Percentiles rank a stretch among this genome's conserved stretches.
Conservation (phyloP, 2,797 vertebrate genomes). For the Poecilia wingei region DNA sequence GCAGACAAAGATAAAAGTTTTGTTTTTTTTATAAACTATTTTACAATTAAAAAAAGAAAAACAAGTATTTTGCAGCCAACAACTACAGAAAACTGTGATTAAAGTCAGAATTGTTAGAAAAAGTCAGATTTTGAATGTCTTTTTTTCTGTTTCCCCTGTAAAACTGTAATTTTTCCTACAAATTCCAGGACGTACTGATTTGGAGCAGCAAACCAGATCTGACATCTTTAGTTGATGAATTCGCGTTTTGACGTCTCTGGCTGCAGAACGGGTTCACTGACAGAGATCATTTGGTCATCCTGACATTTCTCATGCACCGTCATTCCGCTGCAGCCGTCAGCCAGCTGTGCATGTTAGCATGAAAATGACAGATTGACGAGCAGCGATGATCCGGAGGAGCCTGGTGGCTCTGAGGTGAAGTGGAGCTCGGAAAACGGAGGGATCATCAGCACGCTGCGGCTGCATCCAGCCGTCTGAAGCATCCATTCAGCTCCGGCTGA, state of each 20-base stretch:
- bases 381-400: slow-evolving; percentile 29
- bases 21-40: too few relatives aligned
- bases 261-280: slow-evolving; percentile 2
- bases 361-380: slow-evolving; percentile 24
- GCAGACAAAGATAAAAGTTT: not conserved
- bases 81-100: not conserved
- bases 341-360: slow-evolving; percentile 21
- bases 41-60: too few relatives aligned
- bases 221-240: not conserved
- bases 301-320: slow-evolving; percentile 3
- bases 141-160: too few relatives aligned
- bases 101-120: too few relatives aligned
- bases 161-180: too few relatives aligned
- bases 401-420: slow-evolving; percentile 36
- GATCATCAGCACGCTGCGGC: slow-evolving; percentile 44
- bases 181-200: not conserved
- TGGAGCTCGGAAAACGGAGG: slow-evolving; percentile 21
- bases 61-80: not conserved
- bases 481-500: slow-evolving; percentile 33
- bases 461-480: slow-evolving; percentile 6
- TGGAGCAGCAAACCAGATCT: not conserved
- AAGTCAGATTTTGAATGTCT: too few relatives aligned
- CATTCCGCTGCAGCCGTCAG: slow-evolving; percentile 6
- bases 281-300: not conserved
- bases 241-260: slow-evolving; percentile 14